Evolutionary conservation across 2,797 vertebrate species (phyloP).

Genomic region (Balearica regulorum): DNA sequence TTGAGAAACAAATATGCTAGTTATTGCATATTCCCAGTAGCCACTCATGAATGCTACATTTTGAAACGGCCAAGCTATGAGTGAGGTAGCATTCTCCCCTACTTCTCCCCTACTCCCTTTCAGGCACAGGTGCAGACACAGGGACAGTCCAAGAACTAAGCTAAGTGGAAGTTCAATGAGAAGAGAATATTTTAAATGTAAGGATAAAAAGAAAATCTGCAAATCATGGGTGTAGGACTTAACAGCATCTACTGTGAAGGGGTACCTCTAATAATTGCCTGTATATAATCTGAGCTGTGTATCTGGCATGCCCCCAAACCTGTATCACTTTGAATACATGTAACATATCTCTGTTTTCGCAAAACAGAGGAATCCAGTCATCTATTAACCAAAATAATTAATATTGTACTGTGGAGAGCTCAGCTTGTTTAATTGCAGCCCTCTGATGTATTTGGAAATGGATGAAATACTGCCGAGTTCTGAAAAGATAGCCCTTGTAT

Average conservation of each 20-base stretch:
- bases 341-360: background rate
- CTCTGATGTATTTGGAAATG: background rate
- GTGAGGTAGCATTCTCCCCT: background rate
- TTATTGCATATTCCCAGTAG: background rate
- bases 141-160: background rate
- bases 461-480: background rate
- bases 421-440: background rate
- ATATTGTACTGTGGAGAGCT: background rate
- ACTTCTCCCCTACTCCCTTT: background rate
- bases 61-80: background rate
- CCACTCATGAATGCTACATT: background rate
- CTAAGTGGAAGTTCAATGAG: background rate
- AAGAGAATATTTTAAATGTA: background rate
- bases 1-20: background rate
- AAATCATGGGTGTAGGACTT: background rate
- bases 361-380: background rate
- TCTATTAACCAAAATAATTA: background rate
- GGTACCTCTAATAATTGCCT: background rate
- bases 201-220: background rate
- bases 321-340: fast-evolving
- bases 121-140: background rate
- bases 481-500: background rate
- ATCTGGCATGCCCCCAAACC: background rate
- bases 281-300: background rate
- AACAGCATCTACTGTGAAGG: background rate